A percentile compares a stretch with the other conserved stretches of the same genome.
phyloP scores from a whole-genome alignment of 2,113 vertebrate species.

The Indicator indicator region DNA sequence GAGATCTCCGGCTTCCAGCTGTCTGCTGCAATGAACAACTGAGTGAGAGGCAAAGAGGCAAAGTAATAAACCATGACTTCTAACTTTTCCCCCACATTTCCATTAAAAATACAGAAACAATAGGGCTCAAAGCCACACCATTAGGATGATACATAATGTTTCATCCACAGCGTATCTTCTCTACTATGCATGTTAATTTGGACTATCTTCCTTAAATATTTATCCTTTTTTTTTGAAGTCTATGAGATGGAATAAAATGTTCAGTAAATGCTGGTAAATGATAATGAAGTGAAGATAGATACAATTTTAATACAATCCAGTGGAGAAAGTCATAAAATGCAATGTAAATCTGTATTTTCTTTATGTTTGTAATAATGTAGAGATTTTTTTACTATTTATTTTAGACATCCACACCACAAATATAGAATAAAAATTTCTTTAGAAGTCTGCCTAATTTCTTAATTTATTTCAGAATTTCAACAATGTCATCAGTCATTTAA shows the following conservation, averaged over 20 bases:
- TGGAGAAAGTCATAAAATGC: background rate
- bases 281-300: background rate
- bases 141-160: background rate
- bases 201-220: background rate
- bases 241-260: background rate
- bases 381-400: background rate
- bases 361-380: background rate
- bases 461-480: background rate
- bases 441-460: background rate
- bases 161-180: background rate
- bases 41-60: background rate
- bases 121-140: background rate
- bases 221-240: background rate
- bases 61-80: background rate
- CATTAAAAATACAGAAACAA: background rate
- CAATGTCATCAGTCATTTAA: background rate
- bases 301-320: background rate
- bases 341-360: background rate
- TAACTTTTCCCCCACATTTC: background rate
- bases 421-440: background rate
- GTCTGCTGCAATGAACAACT: background rate
- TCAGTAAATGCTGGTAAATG: background rate
- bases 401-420: background rate
- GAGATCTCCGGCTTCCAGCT: background rate
- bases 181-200: background rate